Base-by-base conservation (phyloP, 2,113 vertebrate species). In the Fulmarus glacialis region DNA sequence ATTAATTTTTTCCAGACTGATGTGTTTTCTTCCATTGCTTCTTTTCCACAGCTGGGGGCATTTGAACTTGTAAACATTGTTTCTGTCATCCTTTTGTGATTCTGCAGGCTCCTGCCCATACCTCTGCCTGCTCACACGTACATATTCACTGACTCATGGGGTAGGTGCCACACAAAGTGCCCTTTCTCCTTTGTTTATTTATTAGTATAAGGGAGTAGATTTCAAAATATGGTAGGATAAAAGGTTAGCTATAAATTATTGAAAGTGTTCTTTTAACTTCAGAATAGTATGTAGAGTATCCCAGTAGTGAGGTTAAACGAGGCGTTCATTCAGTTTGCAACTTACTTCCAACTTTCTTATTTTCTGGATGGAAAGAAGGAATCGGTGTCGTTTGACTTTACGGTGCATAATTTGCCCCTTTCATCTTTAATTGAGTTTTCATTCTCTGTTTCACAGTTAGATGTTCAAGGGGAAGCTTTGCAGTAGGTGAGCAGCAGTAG, bases 221-320 rank as follows among this genome's bases (percentile, higher is more conserved):
- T 96, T 95, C 91, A 89, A 85, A 94, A 96, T 87, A 50, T 43
- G 82, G 62, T 71, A 72, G 36, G 64, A 93, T 86, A 75, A 91
- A 93, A 97, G 55, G 80, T 84, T 91, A 87, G 73, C 56, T 87
- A 82, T 96, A 87, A 95, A 91, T 94, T 93, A 94, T 82, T 95
- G 73, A 68, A 79, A 79, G 53, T 85, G 55, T 96, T 92, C 36
- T 87, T 0, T 91, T 94, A 91, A 87, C 83, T 93, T 91, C 53
- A 89, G 78, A 80, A 53, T 79, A 79, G 55, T 68, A 58, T n/a
- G 47, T 63, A 48, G 80, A 87, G 36, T 73, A 79, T 74, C 64
- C 82, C 53, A 83, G 59, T 19, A 29, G 48, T 75, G 75, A 93
- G 58, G 66, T 91, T 92, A 83, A 80, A 82, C 0, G 5, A 74